phyloP scores from a whole-genome alignment of 2,113 vertebrate genomes.

The Bos javanicus region DNA sequence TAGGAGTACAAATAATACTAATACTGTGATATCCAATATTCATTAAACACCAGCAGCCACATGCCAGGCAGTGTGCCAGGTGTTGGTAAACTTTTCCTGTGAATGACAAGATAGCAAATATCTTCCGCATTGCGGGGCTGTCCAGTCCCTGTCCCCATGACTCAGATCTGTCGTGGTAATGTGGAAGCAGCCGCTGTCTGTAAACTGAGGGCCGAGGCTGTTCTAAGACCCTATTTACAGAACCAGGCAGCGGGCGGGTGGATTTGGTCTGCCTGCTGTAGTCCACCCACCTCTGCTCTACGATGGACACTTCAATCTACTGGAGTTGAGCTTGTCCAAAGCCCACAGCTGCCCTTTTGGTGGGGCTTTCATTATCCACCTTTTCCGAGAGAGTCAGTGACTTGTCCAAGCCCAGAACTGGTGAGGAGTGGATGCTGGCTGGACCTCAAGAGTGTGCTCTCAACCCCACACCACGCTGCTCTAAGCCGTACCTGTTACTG shows the following conservation, averaged over 20 bases:
- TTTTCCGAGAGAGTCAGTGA: not conserved
- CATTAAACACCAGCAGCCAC: not conserved
- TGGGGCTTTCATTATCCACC: not conserved
- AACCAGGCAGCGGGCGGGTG: not conserved
- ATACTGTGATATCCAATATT: not conserved
- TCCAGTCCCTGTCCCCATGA: not conserved
- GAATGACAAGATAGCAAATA: not conserved
- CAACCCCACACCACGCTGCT: rapidly evolving
- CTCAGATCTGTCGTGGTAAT: not conserved
- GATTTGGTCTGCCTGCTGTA: not conserved
- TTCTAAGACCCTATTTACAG: not conserved
- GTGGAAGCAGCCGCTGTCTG: not conserved
- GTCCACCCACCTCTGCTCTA: not conserved
- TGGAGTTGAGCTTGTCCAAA: not conserved
- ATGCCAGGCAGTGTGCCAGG: not conserved
- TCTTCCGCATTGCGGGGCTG: not conserved
- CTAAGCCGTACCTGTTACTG: too few relatives aligned
- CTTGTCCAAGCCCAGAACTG: not conserved
- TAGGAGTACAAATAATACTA: not conserved
- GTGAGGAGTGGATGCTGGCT: not conserved
- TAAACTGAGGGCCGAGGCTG: not conserved
- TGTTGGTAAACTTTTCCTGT: not conserved
- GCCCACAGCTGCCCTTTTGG: not conserved
- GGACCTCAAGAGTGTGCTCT: not conserved
- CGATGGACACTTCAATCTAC: not conserved